phyloP scores from a whole-genome alignment of 1,140 invertebrate species.

The Mizuhopecten yessoensis region DNA sequence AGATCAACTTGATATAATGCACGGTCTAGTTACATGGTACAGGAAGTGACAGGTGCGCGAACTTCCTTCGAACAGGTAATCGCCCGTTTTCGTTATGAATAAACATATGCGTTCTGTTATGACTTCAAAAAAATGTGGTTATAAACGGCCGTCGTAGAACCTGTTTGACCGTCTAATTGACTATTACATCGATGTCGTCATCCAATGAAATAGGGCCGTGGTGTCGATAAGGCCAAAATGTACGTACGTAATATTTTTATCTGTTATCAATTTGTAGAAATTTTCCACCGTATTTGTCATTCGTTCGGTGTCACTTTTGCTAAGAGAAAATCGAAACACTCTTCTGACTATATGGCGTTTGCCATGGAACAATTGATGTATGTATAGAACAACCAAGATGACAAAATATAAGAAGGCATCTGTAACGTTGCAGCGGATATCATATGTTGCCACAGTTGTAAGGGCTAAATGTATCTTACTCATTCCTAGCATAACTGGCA shows the following conservation, averaged over 20 bases:
- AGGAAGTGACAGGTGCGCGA: conserved; percentile 26
- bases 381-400: too few relatives aligned
- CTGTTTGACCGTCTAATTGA: conserved; percentile 58
- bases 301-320: too few relatives aligned
- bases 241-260: neutral
- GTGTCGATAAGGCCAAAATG: conserved; percentile 61
- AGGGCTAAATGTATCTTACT: too few relatives aligned
- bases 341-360: too few relatives aligned
- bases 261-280: neutral
- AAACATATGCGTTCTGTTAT: conserved; percentile 66
- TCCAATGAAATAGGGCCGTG: conserved; percentile 70
- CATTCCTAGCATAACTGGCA: too few relatives aligned
- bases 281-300: too few relatives aligned
- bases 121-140: conserved; percentile 61
- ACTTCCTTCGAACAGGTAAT: conserved; percentile 53
- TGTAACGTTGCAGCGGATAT: too few relatives aligned
- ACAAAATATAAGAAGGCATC: too few relatives aligned
- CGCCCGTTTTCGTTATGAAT: conserved; percentile 51
- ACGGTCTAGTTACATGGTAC: neutral
- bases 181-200: conserved; percentile 66
- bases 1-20: neutral
- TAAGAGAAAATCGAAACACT: too few relatives aligned
- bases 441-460: too few relatives aligned
- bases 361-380: too few relatives aligned
- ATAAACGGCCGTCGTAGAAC: conserved; percentile 67